A percentile compares a stretch with the other conserved stretches of the same genome.
Conservation (phyloP, 64 coral and sea anemone genomes). For the Astreopora myriophthalma region DNA sequence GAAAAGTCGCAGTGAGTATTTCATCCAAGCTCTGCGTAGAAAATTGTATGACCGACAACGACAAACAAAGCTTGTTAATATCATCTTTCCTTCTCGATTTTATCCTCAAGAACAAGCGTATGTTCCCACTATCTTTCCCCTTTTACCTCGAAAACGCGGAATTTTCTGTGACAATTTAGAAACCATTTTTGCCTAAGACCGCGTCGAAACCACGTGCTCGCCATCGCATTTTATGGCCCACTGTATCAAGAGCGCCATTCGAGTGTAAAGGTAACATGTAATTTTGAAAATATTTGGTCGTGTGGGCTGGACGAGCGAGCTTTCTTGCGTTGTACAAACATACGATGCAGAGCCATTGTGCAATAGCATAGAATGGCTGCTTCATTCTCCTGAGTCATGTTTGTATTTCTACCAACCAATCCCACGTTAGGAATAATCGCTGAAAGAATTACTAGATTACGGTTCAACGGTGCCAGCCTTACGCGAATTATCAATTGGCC, state of each 20-base stretch:
- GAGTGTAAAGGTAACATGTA: background rate
- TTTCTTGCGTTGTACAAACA: background rate
- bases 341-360: background rate
- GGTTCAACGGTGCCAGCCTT: background rate
- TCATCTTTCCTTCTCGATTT: background rate
- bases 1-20: too few relatives aligned
- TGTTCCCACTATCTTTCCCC: too few relatives aligned
- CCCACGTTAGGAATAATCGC: background rate
- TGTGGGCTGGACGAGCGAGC: background rate
- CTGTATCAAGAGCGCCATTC: background rate
- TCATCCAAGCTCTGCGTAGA: background rate
- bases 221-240: too few relatives aligned
- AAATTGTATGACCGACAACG: background rate
- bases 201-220: conserved; percentile 32
- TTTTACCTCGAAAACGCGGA: background rate
- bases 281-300: background rate
- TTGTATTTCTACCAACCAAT: background rate
- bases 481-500: background rate
- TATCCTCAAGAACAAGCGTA: too few relatives aligned
- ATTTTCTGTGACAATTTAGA: too few relatives aligned
- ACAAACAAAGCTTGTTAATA: background rate
- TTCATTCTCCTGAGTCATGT: background rate
- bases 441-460: background rate
- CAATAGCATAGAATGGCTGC: background rate
- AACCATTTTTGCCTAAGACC: background rate